Conservation (phyloP, 2,113 vertebrate genomes). For the Chlamydotis undulata region DNA sequence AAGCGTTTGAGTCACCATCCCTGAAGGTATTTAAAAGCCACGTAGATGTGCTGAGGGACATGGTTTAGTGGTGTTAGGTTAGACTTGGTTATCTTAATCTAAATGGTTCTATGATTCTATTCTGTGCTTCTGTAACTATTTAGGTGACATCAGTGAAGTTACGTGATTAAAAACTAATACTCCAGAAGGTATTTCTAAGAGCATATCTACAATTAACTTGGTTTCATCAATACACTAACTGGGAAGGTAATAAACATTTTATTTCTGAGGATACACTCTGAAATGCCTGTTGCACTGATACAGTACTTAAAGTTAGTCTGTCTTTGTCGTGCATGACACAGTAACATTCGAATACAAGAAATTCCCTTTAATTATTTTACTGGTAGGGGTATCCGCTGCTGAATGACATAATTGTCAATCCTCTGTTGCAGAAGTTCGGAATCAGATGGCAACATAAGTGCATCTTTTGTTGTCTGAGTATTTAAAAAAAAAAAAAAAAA, state of each 20-base stretch:
- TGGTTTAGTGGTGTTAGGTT: too few species aligned
- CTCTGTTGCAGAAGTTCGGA: not conserved
- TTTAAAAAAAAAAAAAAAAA: not conserved
- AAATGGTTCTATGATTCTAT: not conserved
- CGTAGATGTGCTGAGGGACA: too few species aligned
- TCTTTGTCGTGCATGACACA: not conserved
- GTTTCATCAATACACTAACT: not conserved
- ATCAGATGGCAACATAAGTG: not conserved
- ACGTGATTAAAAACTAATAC: not conserved
- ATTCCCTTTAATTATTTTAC: conserved; percentile 27
- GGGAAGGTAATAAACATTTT: not conserved
- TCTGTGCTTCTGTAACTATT: not conserved
- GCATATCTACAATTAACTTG: not conserved
- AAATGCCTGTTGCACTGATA: not conserved
- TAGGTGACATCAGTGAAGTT: not conserved
- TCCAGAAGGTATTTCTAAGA: not conserved
- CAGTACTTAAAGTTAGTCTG: not conserved
- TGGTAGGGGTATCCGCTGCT: not conserved
- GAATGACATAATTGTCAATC: not conserved
- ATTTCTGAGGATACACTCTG: not conserved
- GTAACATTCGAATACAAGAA: conserved; percentile 26
- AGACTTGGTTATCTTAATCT: too few species aligned
- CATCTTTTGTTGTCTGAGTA: not conserved
- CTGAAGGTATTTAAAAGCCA: too few species aligned
- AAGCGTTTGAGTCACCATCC: too few species aligned